Conservation (phyloP, 2,113 vertebrate genomes). For the Callipepla squamata region DNA sequence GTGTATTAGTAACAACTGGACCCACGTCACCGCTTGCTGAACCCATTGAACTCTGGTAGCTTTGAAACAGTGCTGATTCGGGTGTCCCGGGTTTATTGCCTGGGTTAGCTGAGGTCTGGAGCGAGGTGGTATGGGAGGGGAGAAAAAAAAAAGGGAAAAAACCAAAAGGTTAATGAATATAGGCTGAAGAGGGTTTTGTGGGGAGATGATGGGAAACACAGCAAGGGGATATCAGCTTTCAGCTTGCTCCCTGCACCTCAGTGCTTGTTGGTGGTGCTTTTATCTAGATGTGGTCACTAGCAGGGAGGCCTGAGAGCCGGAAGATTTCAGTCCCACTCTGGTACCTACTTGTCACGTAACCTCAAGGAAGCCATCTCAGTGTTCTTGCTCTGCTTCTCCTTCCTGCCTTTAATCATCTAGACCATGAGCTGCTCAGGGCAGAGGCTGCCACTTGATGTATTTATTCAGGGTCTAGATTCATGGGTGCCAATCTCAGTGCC, state of each 20-base stretch:
- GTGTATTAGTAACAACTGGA: conserved; percentile 55
- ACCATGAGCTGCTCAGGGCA: not conserved
- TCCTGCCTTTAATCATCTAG: not conserved
- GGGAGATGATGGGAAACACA: not conserved
- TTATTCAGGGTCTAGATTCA: not conserved
- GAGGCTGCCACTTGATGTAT: not conserved
- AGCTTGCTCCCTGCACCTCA: rapidly evolving
- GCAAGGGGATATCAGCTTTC: not conserved
- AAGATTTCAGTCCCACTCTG: not conserved
- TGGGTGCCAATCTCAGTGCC: not conserved
- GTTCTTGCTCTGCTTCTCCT: not conserved
- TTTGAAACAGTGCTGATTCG: not conserved
- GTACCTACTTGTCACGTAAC: not conserved
- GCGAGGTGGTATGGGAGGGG: not conserved
- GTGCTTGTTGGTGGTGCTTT: not conserved
- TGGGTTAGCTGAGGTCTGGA: not conserved
- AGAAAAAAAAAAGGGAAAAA: not conserved
- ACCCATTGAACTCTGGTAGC: not conserved
- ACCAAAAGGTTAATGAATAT: rapidly evolving
- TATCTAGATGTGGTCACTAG: not conserved
- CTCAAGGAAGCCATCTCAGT: not conserved
- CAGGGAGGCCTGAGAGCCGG: not conserved
- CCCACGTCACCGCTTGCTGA: conserved; percentile 7
- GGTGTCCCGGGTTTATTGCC: not conserved
- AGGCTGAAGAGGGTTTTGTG: not conserved